Evolutionary conservation across 2,113 vertebrate genomes (phyloP), one percentile per base, ranked within the genome.

Genomic region (Caranx melampygus): DNA sequence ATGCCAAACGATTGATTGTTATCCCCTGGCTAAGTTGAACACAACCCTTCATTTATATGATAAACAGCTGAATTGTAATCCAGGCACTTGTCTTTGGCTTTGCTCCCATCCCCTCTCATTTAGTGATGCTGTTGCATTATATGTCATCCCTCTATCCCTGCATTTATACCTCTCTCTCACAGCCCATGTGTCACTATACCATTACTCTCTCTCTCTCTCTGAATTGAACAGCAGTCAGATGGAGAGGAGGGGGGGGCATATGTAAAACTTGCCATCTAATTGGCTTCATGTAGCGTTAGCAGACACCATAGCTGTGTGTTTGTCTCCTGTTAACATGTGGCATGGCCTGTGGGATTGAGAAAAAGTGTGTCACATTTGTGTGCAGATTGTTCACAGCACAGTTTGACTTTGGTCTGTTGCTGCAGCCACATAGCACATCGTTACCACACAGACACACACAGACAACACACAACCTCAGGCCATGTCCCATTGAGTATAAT

Each of bases 1-100:
- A 57, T 75, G 78, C 52, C 73, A 60, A 68, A 47, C 44, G 26
- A 88, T 85, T 82, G 81, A 88, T 87, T 85, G 81, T 85, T 70
- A 73, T 87, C 84, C 88, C 54, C 62, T 68, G 58, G 75, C 73
- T 61, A 58, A 87, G 85, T 61, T 72, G 58, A 82, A 83, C 62
- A 67, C 21, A 7, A 79, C 65, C 83, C 84, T 88, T 87, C 81
- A 88, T 92, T 90, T 89, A 88, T 85, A 85, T 87, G 84, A 90
- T 83, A 91, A 91, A 88, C 82, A 92, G 85, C 75, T 70, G 63
- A 78, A 87, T 75, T 81, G 47, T 75, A 76, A 87, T 79, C 81
- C 58, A 57, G 64, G 66, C 75, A 21, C 83, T 85, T 83, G 88
- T 85, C 81, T 83, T 85, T 78, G 26, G 45, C 78, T 78, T 26